Percentiles rank a stretch among this genome's conserved stretches.
phyloP scores from a whole-genome alignment of 30 jellyfish, hydroid and myxozoan genomes.

The Chironex yamaguchii region DNA sequence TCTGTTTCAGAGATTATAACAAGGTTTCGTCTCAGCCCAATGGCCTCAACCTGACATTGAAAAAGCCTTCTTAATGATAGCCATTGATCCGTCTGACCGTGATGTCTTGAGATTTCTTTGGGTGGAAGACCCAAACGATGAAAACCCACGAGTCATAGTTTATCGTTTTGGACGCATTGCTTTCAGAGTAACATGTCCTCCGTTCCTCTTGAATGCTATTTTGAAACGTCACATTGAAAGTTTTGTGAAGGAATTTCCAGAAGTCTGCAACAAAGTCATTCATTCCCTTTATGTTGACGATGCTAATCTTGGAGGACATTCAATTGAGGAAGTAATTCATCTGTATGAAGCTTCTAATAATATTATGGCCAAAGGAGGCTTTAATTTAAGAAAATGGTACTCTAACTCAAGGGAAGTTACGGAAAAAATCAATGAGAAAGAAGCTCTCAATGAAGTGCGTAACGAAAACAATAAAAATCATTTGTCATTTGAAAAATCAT shows the following conservation, averaged over 20 bases:
- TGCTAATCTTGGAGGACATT: conserved; percentile 19
- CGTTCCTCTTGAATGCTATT: conserved; percentile 72
- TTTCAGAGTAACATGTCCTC: conserved; percentile 67
- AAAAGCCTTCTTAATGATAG: conserved; percentile 63
- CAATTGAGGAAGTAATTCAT: conserved; percentile 22
- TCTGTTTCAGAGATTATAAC: conserved; percentile 52
- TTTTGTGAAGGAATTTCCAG: conserved; percentile 16
- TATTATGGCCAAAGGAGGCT: conserved; percentile 49
- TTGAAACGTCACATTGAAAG: conserved; percentile 38
- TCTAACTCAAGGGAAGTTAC: conserved; percentile 54
- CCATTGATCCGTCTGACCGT: conserved; percentile 37
- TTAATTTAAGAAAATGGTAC: conserved; percentile 58
- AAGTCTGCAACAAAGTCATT: conserved; percentile 16
- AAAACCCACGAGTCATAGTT: background rate
- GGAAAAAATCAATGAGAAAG: background rate
- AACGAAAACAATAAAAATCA: conserved; percentile 1
- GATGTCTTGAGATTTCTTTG: conserved; percentile 73
- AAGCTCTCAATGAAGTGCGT: background rate
- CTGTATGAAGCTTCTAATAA: conserved; percentile 24
- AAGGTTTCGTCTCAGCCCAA: conserved; percentile 40
- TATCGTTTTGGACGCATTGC: conserved; percentile 70
- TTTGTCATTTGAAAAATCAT: conserved; percentile 12
- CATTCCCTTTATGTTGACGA: conserved; percentile 62
- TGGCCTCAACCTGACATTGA: conserved; percentile 78
- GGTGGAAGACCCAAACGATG: conserved; percentile 17